Conservation (phyloP, 2,113 vertebrate species). For the Upupa epops region DNA sequence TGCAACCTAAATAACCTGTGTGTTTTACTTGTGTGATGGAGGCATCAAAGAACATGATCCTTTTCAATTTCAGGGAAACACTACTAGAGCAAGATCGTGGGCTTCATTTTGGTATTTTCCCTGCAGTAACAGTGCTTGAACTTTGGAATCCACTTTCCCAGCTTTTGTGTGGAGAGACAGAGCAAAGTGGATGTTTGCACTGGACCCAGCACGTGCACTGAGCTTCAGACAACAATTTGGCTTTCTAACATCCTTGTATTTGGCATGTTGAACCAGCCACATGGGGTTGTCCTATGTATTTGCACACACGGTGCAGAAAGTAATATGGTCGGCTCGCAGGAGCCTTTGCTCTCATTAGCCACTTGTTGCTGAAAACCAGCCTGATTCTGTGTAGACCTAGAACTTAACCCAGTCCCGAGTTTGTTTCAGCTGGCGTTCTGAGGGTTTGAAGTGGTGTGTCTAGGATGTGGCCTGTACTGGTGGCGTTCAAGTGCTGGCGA, state of each 20-base stretch:
- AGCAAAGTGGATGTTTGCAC: conserved; percentile 38
- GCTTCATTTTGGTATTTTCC: not conserved
- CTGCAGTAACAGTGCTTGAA: conserved; percentile 33
- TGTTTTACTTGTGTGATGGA: not conserved
- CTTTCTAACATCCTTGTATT: conserved; percentile 17
- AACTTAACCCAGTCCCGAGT: not conserved
- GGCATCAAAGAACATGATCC: not conserved
- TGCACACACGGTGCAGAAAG: rapidly evolving
- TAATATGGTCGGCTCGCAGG: not conserved
- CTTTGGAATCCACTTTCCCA: conserved; percentile 46
- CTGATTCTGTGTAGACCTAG: not conserved
- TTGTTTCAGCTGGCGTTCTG: not conserved
- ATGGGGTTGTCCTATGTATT: not conserved
- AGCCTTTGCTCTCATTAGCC: not conserved
- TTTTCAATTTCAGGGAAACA: not conserved
- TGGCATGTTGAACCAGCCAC: not conserved
- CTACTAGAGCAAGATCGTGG: not conserved
- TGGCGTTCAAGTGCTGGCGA: not conserved
- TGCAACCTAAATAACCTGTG: not conserved
- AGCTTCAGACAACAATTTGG: conserved; percentile 29
- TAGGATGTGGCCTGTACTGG: not conserved
- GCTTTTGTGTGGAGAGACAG: conserved; percentile 15
- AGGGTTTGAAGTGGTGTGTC: not conserved
- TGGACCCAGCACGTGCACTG: not conserved
- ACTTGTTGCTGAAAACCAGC: not conserved